These are phyloP conservation scores for Danio rerio DNA, from an alignment of 2,113 vertebrate genomes.

Conservation along the genomic window GRCz12tu NC_133196.1:30078001-30078500, in stretches of 20 bases:
- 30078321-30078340: not conserved
- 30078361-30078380: not conserved
- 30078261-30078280: not conserved
- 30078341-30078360: not conserved
- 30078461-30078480: not conserved
- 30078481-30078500: not conserved
- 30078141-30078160: too few species aligned
- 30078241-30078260: not conserved
- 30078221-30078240: not conserved
- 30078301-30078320: not conserved
- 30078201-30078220: too few species aligned
- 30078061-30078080: too few species aligned
- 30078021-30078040: too few species aligned
- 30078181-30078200: too few species aligned
- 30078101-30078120: too few species aligned
- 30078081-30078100: too few species aligned
- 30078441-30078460: not conserved
- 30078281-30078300: not conserved
- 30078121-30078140: too few species aligned
- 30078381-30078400: not conserved
- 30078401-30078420: not conserved
- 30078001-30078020: too few species aligned
- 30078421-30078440: conserved; percentile 17
- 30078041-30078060: too few species aligned
- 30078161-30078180: too few species aligned